phyloP scores from a whole-genome alignment of 2,797 vertebrate species.

The Chlorospingus semifuscus region DNA sequence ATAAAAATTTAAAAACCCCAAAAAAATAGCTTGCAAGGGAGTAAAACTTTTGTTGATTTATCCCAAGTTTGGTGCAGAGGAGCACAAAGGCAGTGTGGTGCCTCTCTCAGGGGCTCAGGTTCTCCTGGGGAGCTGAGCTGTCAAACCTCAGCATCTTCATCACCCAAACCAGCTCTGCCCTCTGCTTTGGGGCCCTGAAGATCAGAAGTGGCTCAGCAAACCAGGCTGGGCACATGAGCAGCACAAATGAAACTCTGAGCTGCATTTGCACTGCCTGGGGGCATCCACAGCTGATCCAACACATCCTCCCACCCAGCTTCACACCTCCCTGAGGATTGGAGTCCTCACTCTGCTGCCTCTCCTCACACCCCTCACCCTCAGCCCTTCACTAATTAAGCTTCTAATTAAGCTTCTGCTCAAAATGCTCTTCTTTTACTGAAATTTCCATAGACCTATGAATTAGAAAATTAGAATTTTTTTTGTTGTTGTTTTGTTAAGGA shows the following conservation, averaged over 20 bases:
- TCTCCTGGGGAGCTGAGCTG: neutral
- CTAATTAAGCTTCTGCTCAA: neutral
- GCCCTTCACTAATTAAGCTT: neutral
- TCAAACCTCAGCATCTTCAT: neutral
- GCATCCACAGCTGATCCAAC: neutral
- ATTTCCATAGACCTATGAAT: neutral
- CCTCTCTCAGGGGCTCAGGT: neutral
- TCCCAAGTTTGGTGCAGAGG: neutral
- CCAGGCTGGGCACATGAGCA: neutral
- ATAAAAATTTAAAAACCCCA: rapidly evolving
- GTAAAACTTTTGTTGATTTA: neutral
- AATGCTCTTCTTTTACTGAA: neutral
- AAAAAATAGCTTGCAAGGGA: neutral
- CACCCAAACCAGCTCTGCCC: neutral
- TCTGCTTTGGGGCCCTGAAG: neutral
- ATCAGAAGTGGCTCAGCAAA: neutral
- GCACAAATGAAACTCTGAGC: neutral
- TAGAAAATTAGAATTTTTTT: neutral
- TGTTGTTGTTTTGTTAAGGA: neutral
- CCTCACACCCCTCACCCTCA: neutral
- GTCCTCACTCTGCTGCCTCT: neutral
- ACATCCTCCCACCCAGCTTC: neutral
- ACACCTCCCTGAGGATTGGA: neutral
- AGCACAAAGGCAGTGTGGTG: rapidly evolving
- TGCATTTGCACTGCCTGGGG: neutral